Base-by-base conservation (phyloP, 2,888 invertebrate genomes). In the Vannuccia rotundouncinata region DNA sequence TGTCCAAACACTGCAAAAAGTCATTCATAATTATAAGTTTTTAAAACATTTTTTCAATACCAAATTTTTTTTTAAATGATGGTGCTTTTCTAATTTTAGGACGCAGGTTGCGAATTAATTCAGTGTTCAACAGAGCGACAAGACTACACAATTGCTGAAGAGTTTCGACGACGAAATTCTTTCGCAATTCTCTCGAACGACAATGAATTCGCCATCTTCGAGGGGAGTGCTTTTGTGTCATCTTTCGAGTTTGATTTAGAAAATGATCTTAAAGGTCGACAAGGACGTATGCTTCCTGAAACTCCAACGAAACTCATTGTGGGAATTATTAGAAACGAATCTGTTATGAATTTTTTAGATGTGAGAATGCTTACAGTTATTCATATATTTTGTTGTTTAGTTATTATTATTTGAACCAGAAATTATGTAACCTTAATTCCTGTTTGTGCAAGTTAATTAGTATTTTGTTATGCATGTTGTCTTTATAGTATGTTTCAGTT, bases 251-350 rank as follows among this genome's bases (percentile, higher is more conserved):
- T 66, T 22, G 66, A 66, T 66, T 22, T 66, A 2, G 66, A 66
- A 22, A 66, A 22, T 5, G 66, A 66, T 22, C 66, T 66, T 2
- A 5, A n/a, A n/a, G 5, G 5, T 22, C 10, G 25, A 66, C 10
- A 5, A 13, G 66, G 66, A 5, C 17, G 13, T 22, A 66, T 66
- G 66, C 25, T 66, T 22, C 66, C 66, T 22, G 25, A 66, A 66
- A 22, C 66, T 66, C 66, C 66, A 66, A 22, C 10, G 22, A 66
- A 66, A 66, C 66, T 66, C 2, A 66, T 66, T 66, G 66, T 66
- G 13, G 66, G 66, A 5, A 5, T 66, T 5, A 66, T 66, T 13
- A 66, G 22, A 5, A 66, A 66, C 25, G 17, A 66, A 22, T 2
- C 22, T 66, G 66, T 66, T 22, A 5, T 13, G 22, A 17, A 27